Percentiles rank a stretch among this genome's conserved stretches.
Conservation (phyloP, 2,113 vertebrate genomes). For the Lutjanus erythropterus region DNA sequence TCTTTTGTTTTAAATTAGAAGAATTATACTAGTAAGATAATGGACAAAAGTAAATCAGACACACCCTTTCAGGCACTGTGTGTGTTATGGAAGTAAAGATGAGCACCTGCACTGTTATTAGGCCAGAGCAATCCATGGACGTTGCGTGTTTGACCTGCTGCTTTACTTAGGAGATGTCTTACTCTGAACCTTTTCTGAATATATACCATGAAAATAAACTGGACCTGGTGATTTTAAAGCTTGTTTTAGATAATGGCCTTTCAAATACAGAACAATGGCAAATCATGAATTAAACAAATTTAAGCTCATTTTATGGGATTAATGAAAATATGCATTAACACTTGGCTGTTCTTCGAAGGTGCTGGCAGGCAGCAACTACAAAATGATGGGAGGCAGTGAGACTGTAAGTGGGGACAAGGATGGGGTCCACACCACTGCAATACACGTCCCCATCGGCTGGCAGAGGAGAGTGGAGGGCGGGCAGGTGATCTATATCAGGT, state of each 20-base stretch:
- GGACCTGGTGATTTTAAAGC: not conserved
- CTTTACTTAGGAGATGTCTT: too few relatives aligned
- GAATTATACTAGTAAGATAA: too few relatives aligned
- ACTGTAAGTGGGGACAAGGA: constrained; percentile 90
- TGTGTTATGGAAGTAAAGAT: too few relatives aligned
- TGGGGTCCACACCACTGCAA: constrained; percentile 84
- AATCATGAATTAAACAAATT: not conserved
- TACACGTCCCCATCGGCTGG: constrained; percentile 91
- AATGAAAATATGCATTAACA: not conserved
- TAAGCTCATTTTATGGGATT: not conserved
- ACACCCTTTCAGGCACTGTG: too few relatives aligned
- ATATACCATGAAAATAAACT: not conserved
- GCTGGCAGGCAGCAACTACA: constrained; percentile 87
- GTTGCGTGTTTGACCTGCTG: too few relatives aligned
- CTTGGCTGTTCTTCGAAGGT: constrained; percentile 77
- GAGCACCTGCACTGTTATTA: too few relatives aligned
- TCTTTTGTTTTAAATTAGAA: too few relatives aligned
- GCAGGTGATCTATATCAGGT: constrained; percentile 91
- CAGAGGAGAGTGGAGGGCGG: constrained; percentile 89
- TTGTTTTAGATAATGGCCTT: not conserved
- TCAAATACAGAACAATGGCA: not conserved
- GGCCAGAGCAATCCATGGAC: too few relatives aligned
- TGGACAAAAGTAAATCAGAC: too few relatives aligned
- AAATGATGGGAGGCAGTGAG: constrained; percentile 96
- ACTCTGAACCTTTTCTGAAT: not conserved